phyloP scores from a whole-genome alignment of 2,113 vertebrate species.

The Ailuropoda melanoleuca region DNA sequence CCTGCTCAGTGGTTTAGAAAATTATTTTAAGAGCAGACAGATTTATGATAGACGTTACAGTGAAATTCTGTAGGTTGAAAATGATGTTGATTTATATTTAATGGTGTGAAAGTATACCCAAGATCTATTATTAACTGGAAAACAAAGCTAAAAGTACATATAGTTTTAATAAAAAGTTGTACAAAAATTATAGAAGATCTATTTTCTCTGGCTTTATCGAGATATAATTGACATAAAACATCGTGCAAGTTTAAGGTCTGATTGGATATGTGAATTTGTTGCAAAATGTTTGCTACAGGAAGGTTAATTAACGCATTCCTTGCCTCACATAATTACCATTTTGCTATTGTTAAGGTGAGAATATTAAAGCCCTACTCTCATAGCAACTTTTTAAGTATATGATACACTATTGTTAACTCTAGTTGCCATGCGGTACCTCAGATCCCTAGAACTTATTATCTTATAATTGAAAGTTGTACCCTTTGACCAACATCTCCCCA shows the following conservation, averaged over 20 bases:
- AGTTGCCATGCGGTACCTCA: neutral
- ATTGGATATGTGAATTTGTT: neutral
- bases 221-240: neutral
- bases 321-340: neutral
- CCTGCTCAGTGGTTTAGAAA: constrained; percentile 43
- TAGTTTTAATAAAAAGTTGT: neutral
- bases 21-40: constrained; percentile 50
- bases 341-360: neutral
- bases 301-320: neutral
- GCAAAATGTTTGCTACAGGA: neutral
- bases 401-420: neutral
- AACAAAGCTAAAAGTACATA: neutral
- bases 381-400: neutral
- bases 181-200: neutral
- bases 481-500: neutral
- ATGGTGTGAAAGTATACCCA: neutral
- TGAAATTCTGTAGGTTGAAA: neutral
- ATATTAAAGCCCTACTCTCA: neutral
- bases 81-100: constrained; percentile 36
- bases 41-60: neutral
- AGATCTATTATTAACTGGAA: neutral
- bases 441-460: neutral
- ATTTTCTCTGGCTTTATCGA: neutral
- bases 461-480: neutral
- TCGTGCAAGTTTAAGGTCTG: neutral